Evolutionary conservation across 2,113 vertebrate species (phyloP), one percentile per base, ranked within the genome.

Genomic region (Eclectus roratus): DNA sequence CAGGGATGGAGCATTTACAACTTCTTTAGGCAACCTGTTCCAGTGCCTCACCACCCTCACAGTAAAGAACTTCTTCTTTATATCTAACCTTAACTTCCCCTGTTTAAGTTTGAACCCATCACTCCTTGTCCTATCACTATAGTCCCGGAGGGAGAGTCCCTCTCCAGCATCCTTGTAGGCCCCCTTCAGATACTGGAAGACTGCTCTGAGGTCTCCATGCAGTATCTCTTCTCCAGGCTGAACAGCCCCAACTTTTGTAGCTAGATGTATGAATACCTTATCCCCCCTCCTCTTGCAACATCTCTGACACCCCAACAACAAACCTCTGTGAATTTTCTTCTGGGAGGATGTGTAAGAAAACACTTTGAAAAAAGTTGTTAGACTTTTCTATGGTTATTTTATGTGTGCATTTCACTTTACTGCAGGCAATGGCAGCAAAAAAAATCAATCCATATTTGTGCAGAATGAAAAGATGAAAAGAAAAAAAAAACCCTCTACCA

Each of bases 381-480:
- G 86, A 81, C 49, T 91, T 96, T 56, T 83, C 83, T 49, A 58
- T 60, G 69, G 69, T 88, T 96, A 93, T 94, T 97, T 96, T 93
- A 91, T 77, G 66, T 91, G 88, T 80, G 60, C 61, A 91, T 96
- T 97, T 94, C 87, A 86, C 83, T 96, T 96, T 93, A 92, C 94
- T 94, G 68, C 93, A 96, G 96, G 96, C 93, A 92, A 78, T 79
- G 72, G 72, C 31, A 95, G 77, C 76, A 83, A 49, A 39, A 84
- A 95, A 94, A 80, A 82, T 89, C 79, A 91, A 94, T 96, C 72
- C 41, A 23, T 82, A 87, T 94, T 96, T 95, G 65, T 94, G 79
- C 0, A 0, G 72, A 93, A 93, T 91, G 56, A 89, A 96, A 95
- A 94, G 86, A 91, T 83, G 72, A 94, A 93, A 93, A 83, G 24